Percentiles rank a stretch among this genome's conserved stretches.
phyloP scores from a whole-genome alignment of 35 echinoderm and acorn worm species.

The Ophioderma brevispina region DNA sequence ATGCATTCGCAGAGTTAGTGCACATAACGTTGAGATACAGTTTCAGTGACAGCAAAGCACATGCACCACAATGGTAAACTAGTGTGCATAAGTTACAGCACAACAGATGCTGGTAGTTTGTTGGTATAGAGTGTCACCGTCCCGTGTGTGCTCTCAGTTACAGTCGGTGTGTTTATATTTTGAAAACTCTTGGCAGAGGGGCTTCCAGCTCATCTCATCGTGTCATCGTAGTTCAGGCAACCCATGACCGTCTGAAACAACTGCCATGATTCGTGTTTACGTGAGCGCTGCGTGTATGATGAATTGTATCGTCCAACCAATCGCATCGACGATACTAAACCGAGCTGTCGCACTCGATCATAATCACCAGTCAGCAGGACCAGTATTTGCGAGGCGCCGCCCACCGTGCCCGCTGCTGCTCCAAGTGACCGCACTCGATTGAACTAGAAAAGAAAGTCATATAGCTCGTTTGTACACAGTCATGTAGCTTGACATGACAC shows the following conservation, averaged over 20 bases:
- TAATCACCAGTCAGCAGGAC: slow-evolving; percentile 11
- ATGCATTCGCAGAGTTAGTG: neutral
- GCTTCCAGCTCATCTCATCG: neutral
- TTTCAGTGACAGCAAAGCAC: neutral
- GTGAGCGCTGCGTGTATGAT: neutral
- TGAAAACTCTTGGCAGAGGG: slow-evolving; percentile 19
- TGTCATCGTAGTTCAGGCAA: slow-evolving; percentile 32
- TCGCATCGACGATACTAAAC: neutral
- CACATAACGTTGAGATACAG: no score
- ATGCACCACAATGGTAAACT: neutral
- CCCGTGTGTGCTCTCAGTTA: slow-evolving; percentile 13
- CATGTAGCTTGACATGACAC: neutral
- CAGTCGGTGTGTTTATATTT: slow-evolving; percentile 41
- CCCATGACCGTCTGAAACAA: slow-evolving; percentile 24
- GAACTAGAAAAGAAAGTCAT: neutral
- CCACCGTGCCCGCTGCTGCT: neutral
- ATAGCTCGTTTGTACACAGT: neutral
- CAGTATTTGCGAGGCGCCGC: neutral
- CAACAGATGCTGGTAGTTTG: neutral
- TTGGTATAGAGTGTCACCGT: neutral
- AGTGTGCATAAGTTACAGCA: neutral
- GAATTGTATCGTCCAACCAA: neutral
- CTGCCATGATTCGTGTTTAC: neutral
- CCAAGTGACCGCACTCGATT: neutral
- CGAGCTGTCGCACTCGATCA: neutral